Percentiles rank a stretch among this genome's conserved stretches.
Conservation (phyloP, 2,888 invertebrate genomes). For the Orthosia incerta region DNA sequence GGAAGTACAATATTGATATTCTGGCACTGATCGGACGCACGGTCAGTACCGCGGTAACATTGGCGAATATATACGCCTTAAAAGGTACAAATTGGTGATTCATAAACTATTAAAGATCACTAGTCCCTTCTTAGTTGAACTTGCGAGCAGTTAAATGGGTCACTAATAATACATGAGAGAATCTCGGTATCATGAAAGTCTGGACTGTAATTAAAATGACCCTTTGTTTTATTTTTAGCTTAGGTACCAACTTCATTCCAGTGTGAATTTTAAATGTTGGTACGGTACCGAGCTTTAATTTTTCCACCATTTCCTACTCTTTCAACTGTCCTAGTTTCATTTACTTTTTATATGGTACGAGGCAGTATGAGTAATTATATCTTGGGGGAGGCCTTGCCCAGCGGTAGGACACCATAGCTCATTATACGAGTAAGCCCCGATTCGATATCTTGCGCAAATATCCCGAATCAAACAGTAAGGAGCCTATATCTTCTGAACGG, state of each 20-base stretch:
- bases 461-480: no score
- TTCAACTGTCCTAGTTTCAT: neutral
- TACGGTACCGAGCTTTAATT: neutral
- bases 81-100: neutral
- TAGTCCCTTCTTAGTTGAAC: neutral
- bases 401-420: no score
- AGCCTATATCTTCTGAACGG: no score
- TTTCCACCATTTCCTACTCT: neutral
- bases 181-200: neutral
- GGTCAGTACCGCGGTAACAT: no score
- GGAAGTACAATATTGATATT: no score
- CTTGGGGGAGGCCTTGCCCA: no score
- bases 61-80: no score
- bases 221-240: slow-evolving; percentile 14
- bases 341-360: no score
- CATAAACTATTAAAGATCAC: slow-evolving; percentile 4
- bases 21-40: no score
- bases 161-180: slow-evolving; percentile 5
- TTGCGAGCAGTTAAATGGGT: slow-evolving; percentile 9
- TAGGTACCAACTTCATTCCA: neutral
- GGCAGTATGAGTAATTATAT: no score
- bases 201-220: neutral
- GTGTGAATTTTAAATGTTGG: slow-evolving; percentile 6
- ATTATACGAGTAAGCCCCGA: no score
- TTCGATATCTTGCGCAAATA: no score